These are phyloP conservation scores for Ligdia adustata DNA, from an alignment of 2,888 invertebrate genomes.

Conservation along the genomic window DNA sequence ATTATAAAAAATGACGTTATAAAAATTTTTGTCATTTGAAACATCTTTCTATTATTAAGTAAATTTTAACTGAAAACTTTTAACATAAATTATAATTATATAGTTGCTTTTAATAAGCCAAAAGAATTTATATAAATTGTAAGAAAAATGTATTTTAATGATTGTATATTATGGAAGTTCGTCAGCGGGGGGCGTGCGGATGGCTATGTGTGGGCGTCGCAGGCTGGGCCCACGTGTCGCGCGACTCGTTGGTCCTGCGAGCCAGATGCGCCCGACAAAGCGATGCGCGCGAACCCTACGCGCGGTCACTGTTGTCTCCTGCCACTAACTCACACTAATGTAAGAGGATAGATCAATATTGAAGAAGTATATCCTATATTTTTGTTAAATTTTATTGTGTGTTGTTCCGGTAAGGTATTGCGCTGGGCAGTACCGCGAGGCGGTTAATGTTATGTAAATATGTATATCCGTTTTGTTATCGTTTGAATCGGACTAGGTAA, in stretches of 20 bases:
- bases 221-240: no score
- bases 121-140: conserved; percentile 85
- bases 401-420: conserved; percentile 69
- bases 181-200: conserved; percentile 40
- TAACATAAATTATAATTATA: conserved; percentile 83
- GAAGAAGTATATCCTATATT: conserved; percentile 79
- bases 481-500: conserved; percentile 26
- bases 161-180: conserved; percentile 68
- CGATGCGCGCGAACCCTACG: conserved; percentile 36
- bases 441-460: conserved; percentile 40
- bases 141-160: conserved; percentile 83
- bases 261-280: conserved; percentile 22
- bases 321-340: conserved; percentile 62
- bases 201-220: no score
- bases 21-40: conserved; percentile 84
- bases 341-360: conserved; percentile 76
- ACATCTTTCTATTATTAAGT: conserved; percentile 83
- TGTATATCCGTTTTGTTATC: conserved; percentile 33
- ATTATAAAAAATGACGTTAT: conserved; percentile 83
- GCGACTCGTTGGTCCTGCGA: no score
- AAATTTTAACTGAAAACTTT: conserved; percentile 82
- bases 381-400: conserved; percentile 80
- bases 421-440: conserved; percentile 64
- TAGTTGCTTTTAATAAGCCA: conserved; percentile 84
- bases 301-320: conserved; percentile 78